Base-by-base conservation (phyloP, 2,113 vertebrate species). In the Lipophrys pholis region DNA sequence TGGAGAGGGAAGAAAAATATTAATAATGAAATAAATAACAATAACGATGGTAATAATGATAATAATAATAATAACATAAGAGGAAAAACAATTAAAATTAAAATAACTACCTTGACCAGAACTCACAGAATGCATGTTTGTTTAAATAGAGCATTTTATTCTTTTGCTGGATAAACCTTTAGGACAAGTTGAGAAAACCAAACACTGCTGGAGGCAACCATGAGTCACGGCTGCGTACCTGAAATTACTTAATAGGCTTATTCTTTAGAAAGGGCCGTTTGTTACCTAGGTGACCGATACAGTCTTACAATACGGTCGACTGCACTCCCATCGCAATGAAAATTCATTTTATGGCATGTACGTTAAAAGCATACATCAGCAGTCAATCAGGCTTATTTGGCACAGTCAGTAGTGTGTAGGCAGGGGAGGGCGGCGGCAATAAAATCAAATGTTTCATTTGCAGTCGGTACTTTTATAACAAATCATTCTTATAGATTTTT, bases 321-420 rank as follows among this genome's bases (percentile, higher is more conserved):
- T 52, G 52, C 66, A 39, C 36, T 42, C 4, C 45, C 17, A 40
- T 30, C 46, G 65, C 40, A 82, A 76, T 52, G 76, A 50, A 71
- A 70, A 78, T 78, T 59, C 10, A 62, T 66, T 82, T 85, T 55
- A 81, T 89, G 66, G 66, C 62, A 73, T 75, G 48, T 54, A 64
- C 64, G 65, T 69, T 71, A 84, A 80, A 77, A 57, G 36, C 54
- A 71, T 49, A 69, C 38, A 76, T 54, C 71, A 76, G 65, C 79
- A 76, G 62, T 78, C 74, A 60, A 58, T 73, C 78, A 65, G 67
- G 64, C 53, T 84, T 68, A 58, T 84, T 87, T 90, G 83, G 88
- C 87, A 90, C 83, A 57, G 62, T 82, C 66, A 59, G 51, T 12
- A 46, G 41, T 61, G 41, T 73, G 16, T 17, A 35, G 7, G 6